phyloP scores from a whole-genome alignment of 1,140 invertebrate genomes.

The Sitophilus oryzae region DNA sequence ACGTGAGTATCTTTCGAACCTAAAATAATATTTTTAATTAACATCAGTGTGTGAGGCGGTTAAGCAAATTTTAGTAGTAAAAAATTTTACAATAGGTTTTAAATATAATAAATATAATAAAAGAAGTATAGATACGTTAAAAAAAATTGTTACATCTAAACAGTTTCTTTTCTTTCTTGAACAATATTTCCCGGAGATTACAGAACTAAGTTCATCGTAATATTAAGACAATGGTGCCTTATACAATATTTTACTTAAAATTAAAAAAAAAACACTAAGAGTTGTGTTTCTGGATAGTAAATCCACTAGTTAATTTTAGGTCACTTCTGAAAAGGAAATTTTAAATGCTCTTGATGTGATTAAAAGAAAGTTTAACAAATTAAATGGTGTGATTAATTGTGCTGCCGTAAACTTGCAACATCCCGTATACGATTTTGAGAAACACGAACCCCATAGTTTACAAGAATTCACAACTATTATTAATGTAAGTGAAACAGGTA shows the following conservation, averaged over 20 bases:
- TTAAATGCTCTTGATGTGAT: constrained; percentile 11
- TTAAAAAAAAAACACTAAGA: too few species aligned
- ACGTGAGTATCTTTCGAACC: neutral
- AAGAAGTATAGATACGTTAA: too few species aligned
- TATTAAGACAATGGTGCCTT: too few species aligned
- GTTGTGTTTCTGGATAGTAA: too few species aligned
- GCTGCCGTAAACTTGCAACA: neutral
- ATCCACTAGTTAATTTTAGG: neutral
- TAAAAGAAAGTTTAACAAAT: constrained; percentile 17
- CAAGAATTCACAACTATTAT: constrained; percentile 16
- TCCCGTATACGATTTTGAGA: constrained; percentile 6
- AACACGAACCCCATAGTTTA: constrained; percentile 7
- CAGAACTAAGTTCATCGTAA: too few species aligned
- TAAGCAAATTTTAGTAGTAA: neutral
- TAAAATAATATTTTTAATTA: neutral
- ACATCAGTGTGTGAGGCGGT: neutral
- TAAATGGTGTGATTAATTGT: constrained; percentile 23
- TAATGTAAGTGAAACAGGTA: constrained; percentile 4
- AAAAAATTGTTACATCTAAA: too few species aligned
- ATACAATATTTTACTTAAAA: too few species aligned
- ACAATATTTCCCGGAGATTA: too few species aligned
- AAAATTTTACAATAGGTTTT: neutral
- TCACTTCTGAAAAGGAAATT: constrained; percentile 20
- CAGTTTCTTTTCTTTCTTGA: too few species aligned
- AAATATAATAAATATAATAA: too few species aligned